phyloP scores from a whole-genome alignment of 2,113 vertebrate genomes.

The Tychaedon coryphoeus region DNA sequence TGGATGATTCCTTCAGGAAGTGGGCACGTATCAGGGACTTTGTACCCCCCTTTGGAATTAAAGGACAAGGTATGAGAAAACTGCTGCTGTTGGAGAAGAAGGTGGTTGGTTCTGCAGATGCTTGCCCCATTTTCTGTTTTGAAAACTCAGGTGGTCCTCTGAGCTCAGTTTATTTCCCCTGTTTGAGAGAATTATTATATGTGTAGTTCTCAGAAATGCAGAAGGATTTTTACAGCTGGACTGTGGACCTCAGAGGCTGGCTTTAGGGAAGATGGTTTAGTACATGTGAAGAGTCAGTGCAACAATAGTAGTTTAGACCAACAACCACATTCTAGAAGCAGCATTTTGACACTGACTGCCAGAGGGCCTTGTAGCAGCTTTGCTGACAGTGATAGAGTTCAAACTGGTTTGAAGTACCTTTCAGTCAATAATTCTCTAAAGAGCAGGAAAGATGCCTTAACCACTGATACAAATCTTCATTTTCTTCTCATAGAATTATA shows the following conservation, averaged over 20 bases:
- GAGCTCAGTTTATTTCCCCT: background rate
- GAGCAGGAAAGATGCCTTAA: background rate
- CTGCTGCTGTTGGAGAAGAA: background rate
- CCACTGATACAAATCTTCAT: background rate
- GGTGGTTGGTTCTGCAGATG: background rate
- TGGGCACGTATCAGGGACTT: conserved; percentile 83
- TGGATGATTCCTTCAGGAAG: conserved; percentile 82
- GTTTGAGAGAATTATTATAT: background rate
- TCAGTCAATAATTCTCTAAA: background rate
- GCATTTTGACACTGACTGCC: background rate
- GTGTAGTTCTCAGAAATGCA: background rate
- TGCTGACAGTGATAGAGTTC: background rate
- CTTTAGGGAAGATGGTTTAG: background rate
- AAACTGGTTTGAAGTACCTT: background rate
- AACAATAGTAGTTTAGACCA: background rate
- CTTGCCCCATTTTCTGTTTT: background rate
- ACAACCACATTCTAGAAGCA: background rate
- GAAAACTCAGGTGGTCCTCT: background rate
- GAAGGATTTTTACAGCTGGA: background rate
- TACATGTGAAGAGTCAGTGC: background rate
- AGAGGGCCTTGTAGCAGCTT: background rate
- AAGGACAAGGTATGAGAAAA: conserved; percentile 82
- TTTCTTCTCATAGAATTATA: background rate
- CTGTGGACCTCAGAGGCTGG: fast-evolving
- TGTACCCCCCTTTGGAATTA: conserved; percentile 84